Conservation (phyloP, 2,888 invertebrate genomes). For the Chironomus tentans region DNA sequence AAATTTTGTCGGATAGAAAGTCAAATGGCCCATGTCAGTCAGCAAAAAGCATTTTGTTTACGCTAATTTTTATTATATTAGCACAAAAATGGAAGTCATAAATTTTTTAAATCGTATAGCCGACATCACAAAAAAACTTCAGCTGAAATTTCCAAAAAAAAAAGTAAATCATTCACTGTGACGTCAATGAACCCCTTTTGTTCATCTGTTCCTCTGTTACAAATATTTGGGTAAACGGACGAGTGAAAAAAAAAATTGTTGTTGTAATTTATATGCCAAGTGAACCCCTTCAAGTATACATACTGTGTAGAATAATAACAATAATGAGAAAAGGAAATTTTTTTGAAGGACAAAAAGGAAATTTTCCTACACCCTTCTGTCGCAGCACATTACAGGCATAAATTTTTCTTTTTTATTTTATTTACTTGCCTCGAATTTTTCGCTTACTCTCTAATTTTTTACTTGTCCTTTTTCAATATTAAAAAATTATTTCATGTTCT, state of each 20-base stretch:
- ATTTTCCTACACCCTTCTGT: background rate
- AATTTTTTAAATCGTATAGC: background rate
- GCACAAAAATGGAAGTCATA: background rate
- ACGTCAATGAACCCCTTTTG: constrained; percentile 19
- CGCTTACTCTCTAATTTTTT: background rate
- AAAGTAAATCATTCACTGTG: constrained; percentile 4
- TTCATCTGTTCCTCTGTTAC: background rate
- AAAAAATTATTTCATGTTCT: background rate
- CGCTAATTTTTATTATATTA: background rate
- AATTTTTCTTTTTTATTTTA: too few relatives aligned
- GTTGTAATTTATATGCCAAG: background rate
- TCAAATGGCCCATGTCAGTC: too few relatives aligned
- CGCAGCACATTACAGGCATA: too few relatives aligned
- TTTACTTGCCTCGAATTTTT: too few relatives aligned
- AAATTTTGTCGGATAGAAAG: too few relatives aligned
- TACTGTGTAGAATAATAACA: too few relatives aligned
- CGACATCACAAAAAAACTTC: background rate
- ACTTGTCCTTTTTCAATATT: background rate
- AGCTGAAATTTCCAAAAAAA: background rate
- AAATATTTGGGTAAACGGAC: background rate
- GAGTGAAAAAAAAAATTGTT: too few relatives aligned
- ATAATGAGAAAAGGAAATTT: background rate
- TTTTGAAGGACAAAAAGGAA: background rate
- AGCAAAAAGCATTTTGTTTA: too few relatives aligned
- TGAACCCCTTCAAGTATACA: background rate